Evolutionary conservation across 2,113 vertebrate species (phyloP).

Genomic region (Elgaria multicarinata): DNA sequence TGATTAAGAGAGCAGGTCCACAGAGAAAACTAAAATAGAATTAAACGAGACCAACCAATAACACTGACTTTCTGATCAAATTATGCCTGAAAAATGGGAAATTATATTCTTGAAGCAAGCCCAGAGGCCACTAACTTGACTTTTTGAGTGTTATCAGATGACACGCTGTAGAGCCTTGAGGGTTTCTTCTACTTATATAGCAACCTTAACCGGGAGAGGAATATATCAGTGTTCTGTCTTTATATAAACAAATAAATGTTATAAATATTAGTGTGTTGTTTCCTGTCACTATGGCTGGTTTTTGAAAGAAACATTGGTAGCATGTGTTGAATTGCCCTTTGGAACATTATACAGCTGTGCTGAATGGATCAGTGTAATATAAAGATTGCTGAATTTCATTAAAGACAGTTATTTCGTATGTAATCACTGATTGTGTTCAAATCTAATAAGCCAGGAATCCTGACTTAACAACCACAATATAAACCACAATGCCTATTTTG

Average conservation of each 20-base stretch:
- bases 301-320: neutral
- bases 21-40: conserved; percentile 26
- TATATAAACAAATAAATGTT: neutral
- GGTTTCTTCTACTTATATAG: neutral
- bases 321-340: neutral
- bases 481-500: too few species aligned
- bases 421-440: neutral
- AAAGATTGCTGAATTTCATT: neutral
- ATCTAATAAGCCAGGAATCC: too few species aligned
- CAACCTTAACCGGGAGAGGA: neutral
- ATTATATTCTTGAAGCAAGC: neutral
- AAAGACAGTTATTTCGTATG: neutral
- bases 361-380: neutral
- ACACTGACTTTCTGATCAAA: neutral
- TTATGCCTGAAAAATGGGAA: conserved; percentile 5
- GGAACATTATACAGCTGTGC: neutral
- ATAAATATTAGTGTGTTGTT: neutral
- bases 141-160: neutral
- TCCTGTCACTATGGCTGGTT: neutral
- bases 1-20: conserved; percentile 9
- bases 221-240: neutral
- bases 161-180: neutral
- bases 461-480: too few species aligned
- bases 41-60: conserved; percentile 5
- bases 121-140: neutral